Evolutionary conservation across 2,888 invertebrate genomes (phyloP), one percentile per base, ranked within the genome.

Genomic region (Embidobia sp.): DNA sequence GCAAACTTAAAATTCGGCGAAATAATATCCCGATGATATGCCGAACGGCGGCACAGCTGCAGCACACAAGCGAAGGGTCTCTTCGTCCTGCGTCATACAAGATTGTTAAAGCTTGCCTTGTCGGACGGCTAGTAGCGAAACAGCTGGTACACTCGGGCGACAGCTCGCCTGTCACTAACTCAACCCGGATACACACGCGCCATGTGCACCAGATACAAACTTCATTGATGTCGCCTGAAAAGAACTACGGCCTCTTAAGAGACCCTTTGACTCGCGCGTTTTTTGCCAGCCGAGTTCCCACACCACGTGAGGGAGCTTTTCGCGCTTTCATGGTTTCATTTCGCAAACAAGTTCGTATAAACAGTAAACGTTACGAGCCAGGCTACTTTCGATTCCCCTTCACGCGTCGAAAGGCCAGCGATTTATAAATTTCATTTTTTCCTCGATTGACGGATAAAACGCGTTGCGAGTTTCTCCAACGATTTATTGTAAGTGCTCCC

Each of bases 131-230:
- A 87, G 86, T 85, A 85, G 85, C 80, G 86, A 83, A 88, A 86
- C 88, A 88, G 88, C 89, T 88, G 88, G 86, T 84, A 86, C 88
- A 85, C 79, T 84, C 83, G 81, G 85, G 87, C 88, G 87, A 86
- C 88, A 88, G 88, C 87, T 82, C 86, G 87, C 86, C 84, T 85
- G 85, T 88, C 88, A 88, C 88, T 87, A 88, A 89, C 87, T 88
- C 88, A 88, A 86, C 84, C 85, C 84, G 85, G 84, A 61, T 77
- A 79, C 85, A 87, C 77, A 59, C 83, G 86, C 89, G 85, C 87
- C 88, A 86, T 86, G 86, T 89, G 88, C 85, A 81, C 85, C 82
- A 86, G 85, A 88, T 88, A 88, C 88, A 88, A 89, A 89, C 87
- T 87, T 88, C 88, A 89, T 89, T 87, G 88, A 87, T 88, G 88